Evolutionary conservation across 1,140 invertebrate genomes (phyloP).

Genomic region (Drepana arcuata): DNA sequence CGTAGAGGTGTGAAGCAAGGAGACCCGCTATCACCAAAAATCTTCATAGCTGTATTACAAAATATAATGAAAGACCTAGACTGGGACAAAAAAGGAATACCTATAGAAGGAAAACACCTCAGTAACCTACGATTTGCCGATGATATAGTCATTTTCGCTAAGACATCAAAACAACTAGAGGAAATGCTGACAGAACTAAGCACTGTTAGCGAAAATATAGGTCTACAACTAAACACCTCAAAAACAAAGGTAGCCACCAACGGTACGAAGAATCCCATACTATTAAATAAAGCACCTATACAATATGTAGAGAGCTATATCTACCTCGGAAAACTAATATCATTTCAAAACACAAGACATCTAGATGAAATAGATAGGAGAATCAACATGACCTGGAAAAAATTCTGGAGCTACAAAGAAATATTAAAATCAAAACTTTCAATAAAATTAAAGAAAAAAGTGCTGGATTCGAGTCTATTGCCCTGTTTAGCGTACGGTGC

Average conservation of each 20-base stretch:
- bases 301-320: conserved; percentile 11
- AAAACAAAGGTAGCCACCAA: conserved; percentile 12
- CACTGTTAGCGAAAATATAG: conserved; percentile 4
- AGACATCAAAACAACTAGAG: conserved; percentile 4
- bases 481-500: conserved; percentile 4
- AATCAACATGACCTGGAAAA: conserved; percentile 14
- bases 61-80: conserved; percentile 6
- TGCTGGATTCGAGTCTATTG: conserved; percentile 10
- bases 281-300: conserved; percentile 4
- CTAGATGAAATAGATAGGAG: conserved; percentile 13
- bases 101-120: conserved; percentile 4
- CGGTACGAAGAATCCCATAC: background rate
- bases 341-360: conserved; percentile 11
- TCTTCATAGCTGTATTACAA: conserved; percentile 12
- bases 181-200: conserved; percentile 8
- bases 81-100: conserved; percentile 6
- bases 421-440: conserved; percentile 12
- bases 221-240: conserved; percentile 7
- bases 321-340: conserved; percentile 73
- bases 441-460: conserved; percentile 14
- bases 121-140: conserved; percentile 13
- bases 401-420: conserved; percentile 17
- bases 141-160: conserved; percentile 8
- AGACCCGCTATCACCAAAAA: conserved; percentile 9
- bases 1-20: conserved; percentile 13